Conservation (phyloP, 23 tunicate genomes). For the Trididemnum nubilum region DNA sequence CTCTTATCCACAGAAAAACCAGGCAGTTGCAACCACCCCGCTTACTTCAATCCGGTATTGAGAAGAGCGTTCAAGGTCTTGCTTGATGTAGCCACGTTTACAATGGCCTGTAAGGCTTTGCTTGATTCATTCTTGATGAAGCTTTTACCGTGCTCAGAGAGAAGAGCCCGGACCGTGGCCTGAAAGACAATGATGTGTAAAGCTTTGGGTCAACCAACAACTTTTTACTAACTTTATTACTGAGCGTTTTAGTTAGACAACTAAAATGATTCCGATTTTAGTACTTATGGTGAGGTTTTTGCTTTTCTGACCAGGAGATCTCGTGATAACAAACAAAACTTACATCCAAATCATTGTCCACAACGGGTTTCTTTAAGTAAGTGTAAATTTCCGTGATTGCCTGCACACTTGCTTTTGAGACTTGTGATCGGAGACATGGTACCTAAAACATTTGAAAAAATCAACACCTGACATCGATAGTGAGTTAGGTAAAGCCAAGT, state of each 20-base stretch:
- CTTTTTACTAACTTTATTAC: not conserved
- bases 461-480: not conserved
- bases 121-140: slow-evolving; percentile 75
- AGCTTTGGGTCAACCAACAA: too few species aligned
- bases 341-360: slow-evolving; percentile 73
- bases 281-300: too few species aligned
- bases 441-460: slow-evolving; percentile 78
- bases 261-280: too few species aligned
- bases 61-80: slow-evolving; percentile 65
- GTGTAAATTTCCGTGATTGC: slow-evolving; percentile 57
- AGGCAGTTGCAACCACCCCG: too few species aligned
- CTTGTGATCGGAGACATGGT: slow-evolving; percentile 78
- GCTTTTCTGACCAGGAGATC: too few species aligned
- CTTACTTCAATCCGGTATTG: slow-evolving; percentile 65
- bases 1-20: too few species aligned
- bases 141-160: slow-evolving; percentile 62
- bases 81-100: slow-evolving; percentile 34
- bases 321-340: too few species aligned
- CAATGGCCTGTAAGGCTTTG: slow-evolving; percentile 67
- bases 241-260: too few species aligned
- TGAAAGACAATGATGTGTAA: slow-evolving; percentile 44
- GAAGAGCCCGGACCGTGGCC: slow-evolving; percentile 49
- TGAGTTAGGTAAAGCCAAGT: too few species aligned
- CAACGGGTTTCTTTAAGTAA: slow-evolving; percentile 53
- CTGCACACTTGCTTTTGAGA: slow-evolving; percentile 71